These are phyloP conservation scores for Hydractinia echinata DNA, from an alignment of 30 jellyfish, hydroid and myxozoan species.

Conservation along the genomic window DNA sequence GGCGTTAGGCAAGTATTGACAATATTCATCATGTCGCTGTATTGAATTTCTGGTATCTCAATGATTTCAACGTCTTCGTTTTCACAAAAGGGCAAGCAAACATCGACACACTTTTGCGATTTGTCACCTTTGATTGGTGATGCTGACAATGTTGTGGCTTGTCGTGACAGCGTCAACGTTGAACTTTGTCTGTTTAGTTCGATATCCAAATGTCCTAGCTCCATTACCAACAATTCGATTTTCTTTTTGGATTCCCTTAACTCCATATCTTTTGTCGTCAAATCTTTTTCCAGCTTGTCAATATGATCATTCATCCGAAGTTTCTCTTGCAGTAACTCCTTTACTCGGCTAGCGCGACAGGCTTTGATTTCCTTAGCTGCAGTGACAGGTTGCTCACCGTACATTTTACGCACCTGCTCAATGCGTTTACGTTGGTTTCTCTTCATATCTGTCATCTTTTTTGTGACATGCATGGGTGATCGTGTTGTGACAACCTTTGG, in stretches of 20 bases:
- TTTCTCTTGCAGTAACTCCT: constrained; percentile 37
- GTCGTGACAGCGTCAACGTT: neutral
- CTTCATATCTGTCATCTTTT: constrained; percentile 24
- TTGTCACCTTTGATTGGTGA: neutral
- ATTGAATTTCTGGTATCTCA: constrained; percentile 39
- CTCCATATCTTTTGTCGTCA: constrained; percentile 15
- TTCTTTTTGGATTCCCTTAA: constrained; percentile 20
- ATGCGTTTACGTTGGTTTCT: constrained; percentile 20
- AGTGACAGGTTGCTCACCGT: constrained; percentile 23
- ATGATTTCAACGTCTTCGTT: constrained; percentile 32
- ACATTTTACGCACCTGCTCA: constrained; percentile 14
- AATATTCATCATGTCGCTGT: constrained; percentile 23
- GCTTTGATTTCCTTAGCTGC: constrained; percentile 31
- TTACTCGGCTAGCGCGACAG: constrained; percentile 34
- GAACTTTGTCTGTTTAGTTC: constrained; percentile 3
- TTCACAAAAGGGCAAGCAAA: constrained; percentile 23
- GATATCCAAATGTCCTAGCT: constrained; percentile 23
- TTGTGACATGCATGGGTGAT: constrained; percentile 26
- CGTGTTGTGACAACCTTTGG: neutral
- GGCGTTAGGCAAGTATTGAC: constrained; percentile 5
- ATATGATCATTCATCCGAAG: constrained; percentile 17
- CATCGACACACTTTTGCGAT: constrained; percentile 21
- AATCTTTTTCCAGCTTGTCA: constrained; percentile 4
- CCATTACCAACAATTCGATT: constrained; percentile 21
- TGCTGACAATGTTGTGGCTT: neutral